Percentiles rank a stretch among this genome's conserved stretches.
phyloP scores from a whole-genome alignment of 1,140 invertebrate species.

The Aphelenchoides avenae region DNA sequence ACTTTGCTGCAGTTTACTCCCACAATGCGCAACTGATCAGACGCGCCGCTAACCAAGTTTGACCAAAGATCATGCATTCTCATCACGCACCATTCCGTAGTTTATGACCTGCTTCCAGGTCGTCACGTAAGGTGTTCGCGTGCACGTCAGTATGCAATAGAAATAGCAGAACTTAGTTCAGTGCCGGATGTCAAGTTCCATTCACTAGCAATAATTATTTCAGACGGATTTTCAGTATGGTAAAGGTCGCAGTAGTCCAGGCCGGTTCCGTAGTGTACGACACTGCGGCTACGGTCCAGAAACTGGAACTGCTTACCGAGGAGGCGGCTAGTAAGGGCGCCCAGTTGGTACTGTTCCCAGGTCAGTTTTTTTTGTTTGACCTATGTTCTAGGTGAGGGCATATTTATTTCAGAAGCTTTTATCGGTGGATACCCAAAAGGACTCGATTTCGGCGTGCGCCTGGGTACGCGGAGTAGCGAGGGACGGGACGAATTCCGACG shows the following conservation, averaged over 20 bases:
- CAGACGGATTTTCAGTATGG: no score
- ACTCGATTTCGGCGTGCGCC: constrained; percentile 39
- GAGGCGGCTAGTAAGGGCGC: constrained; percentile 42
- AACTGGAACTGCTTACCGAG: constrained; percentile 30
- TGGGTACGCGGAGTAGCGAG: constrained; percentile 42
- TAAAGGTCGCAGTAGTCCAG: constrained; percentile 48
- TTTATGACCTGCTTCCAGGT: background rate
- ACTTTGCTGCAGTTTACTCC: no score
- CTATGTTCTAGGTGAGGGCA: background rate
- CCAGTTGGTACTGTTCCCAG: constrained; percentile 47
- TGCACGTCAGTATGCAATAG: background rate
- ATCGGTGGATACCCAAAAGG: constrained; percentile 52
- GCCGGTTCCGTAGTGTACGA: constrained; percentile 46
- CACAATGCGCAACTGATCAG: no score
- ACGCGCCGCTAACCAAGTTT: no score
- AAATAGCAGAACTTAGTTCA: no score
- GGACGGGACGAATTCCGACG: constrained; percentile 43
- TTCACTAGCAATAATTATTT: no score
- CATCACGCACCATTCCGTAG: background rate
- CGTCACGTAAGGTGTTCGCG: background rate
- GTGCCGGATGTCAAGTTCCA: background rate
- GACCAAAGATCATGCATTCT: background rate
- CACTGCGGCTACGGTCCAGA: constrained; percentile 37
- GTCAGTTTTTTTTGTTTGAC: constrained; percentile 19
- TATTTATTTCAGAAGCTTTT: constrained; percentile 46